Base-by-base conservation (phyloP, 2,797 vertebrate genomes). In the Sebastes hopkinsi region DNA sequence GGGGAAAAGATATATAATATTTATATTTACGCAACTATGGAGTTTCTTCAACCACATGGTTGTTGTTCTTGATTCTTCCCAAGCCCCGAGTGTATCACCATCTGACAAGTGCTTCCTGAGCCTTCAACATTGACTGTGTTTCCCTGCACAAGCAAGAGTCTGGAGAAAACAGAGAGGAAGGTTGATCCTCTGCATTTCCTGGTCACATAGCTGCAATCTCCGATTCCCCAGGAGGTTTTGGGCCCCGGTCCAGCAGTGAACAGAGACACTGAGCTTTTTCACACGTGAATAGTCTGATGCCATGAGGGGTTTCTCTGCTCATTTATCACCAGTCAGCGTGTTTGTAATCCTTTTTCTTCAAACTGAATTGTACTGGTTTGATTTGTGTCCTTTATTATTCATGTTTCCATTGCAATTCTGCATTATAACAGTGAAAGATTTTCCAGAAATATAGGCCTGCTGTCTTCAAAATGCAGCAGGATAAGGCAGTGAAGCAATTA, bases 141-240 rank as follows among this genome's bases (percentile, higher is more conserved):
- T 82, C 92, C 94, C 80, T 97, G 95, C 0, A 95, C 94, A 0
- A 30, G 92, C 75, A 3, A 92, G 91, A 92, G 91, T 77, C 95
- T 96, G 77, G 75, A 89, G 86, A 96, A 97, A 1, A 96, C 95
- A 96, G 74, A 95, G 89, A 0, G 71, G 95, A 82, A 96, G 89
- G 6, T 93, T 96, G 89, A 96, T 95, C 23, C 95, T 92, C 87
- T 68, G 61, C 71, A 61, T 83, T 81, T 83, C 42, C 72, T 66
- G 64, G 50, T 80, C 65, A 30, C 86, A 84, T 75, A 84, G 79
- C 86, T 87, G 67, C 75, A 61, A 27, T 84, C 64, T 73, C 60
- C 3, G 11, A 52, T 78, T 82, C 66, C 77, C 59, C 60, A 18
- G 67, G 71, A 84, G 78, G 72, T 36, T 32, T 75, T n/a, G 10